Conservation (phyloP, 2,888 invertebrate species). For the Rutpela maculata region DNA sequence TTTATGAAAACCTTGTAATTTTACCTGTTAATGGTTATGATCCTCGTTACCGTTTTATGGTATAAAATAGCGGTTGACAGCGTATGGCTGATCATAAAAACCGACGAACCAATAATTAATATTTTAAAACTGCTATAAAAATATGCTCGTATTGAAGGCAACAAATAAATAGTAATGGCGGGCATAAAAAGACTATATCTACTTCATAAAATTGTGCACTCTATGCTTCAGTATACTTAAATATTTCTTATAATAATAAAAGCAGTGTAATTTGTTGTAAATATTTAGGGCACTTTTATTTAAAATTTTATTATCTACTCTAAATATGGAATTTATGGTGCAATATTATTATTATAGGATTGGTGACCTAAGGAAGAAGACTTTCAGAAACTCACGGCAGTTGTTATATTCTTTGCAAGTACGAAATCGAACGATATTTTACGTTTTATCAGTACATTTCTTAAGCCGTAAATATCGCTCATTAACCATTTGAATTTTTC, state of each 20-base stretch:
- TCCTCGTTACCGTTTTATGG: constrained; percentile 29
- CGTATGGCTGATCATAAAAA: constrained; percentile 27
- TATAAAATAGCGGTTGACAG: constrained; percentile 25
- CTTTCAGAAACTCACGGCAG: no score
- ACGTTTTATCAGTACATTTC: no score
- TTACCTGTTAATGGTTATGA: constrained; percentile 31
- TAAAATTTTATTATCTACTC: background rate
- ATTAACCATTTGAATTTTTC: no score
- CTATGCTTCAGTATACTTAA: background rate
- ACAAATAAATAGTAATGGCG: constrained; percentile 27
- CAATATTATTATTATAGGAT: background rate
- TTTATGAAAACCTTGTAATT: constrained; percentile 28
- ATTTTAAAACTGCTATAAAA: constrained; percentile 38
- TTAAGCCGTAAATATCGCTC: no score
- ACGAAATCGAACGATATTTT: no score
- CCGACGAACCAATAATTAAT: constrained; percentile 36
- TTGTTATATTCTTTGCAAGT: no score
- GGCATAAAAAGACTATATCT: constrained; percentile 15
- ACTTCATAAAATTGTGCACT: constrained; percentile 6
- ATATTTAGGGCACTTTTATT: background rate
- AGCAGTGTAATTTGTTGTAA: background rate
- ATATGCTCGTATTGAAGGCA: constrained; percentile 16
- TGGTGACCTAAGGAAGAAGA: no score
- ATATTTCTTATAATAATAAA: constrained; percentile 5
- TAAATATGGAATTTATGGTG: background rate